Base-by-base conservation (phyloP, 2,888 invertebrate species). In the Parnassius smintheus region DNA sequence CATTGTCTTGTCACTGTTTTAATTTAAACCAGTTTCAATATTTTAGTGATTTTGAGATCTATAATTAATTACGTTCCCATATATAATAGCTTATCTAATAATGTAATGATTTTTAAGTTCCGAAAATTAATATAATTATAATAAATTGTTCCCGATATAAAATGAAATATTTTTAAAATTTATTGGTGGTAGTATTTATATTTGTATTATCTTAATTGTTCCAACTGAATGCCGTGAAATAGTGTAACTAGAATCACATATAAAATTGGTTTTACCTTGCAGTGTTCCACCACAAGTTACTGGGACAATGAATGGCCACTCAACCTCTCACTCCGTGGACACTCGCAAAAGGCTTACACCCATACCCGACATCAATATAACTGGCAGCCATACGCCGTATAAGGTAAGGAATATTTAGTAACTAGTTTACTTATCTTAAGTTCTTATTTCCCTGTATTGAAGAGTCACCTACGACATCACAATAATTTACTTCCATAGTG, bases 351-450 rank as follows among this genome's bases (percentile, higher is more conserved):
- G 94, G 75, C 90, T 96, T 72, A 94, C 94, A 66, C 93, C 94
- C 66, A 95, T 96, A 75, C 93, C 94, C 22, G 96, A 96, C 77
- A 93, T 95, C 77, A 93, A 93, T 69, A 91, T 93, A 66, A 93
- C 93, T 79, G 93, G 94, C 76, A 93, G 93, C 82, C 95, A 94
- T 88, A 93, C 93, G 82, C 95, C 96, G 74, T 96, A 95, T 88
- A 95, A 95, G 92, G 94, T 92, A 68, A 60, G 46, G n/a, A 7
- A n/a, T 2, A 2, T n/a, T 46, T 46, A n/a, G 4, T 11, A 46
- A 46, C 1, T 9, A 12, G 22, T 48, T 48, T 35, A 35, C 35
- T 7, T 25, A 0, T 25, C 25, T 25, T 35, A 0, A 7, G 35
- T 35, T 25, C 25, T 25, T 35, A 35, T 35, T 7, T 35, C 4